Evolutionary conservation across 2,888 invertebrate genomes (phyloP), one percentile per base, ranked within the genome.

Genomic region (Tigriopus californicus): DNA sequence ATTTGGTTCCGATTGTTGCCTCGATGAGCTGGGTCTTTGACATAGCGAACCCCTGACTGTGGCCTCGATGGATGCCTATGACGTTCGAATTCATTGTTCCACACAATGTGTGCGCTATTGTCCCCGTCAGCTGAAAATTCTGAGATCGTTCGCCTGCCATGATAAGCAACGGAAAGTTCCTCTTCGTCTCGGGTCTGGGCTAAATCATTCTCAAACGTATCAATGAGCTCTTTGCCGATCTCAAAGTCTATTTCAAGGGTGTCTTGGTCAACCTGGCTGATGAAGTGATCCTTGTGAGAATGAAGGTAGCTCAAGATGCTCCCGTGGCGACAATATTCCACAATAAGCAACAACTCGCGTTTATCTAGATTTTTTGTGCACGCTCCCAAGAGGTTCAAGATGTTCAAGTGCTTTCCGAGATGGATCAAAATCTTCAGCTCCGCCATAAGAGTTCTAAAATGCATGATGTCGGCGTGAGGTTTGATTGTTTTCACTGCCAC

Each of bases 401-500:
- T 91, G 70, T 95, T 95, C 53, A 94, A 73, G 72, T 95, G 92
- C 67, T 86, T 84, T 0, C 94, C 94, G 64, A 95, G 76, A 72
- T 95, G 91, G 5, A 88, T 85, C 84, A 95, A 86, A 61, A 95
- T 92, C 74, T 95, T 95, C 20, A 95, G 74, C 70, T 95, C 95
- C 0, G 89, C 86, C 24, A 88, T 83, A 48, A 95, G 73, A 0
- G 94, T 90, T 68, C 83, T 83, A 62, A 92, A 83, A 66, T 86
- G 83, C 64, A 82, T 80, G 46, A 80, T 78, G 68, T 92, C 90
- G 0, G 88, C 84, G 51, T 83, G 83, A 64, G 83, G 81, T 71
- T 89, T 88, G 2, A 92, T 88, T 87, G 88, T 92, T 75, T 95
- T 95, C 0, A 95, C 92, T 1, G 95, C 95, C 0, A 94, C 94